Conservation (phyloP, 2,797 vertebrate genomes). For the Myoxocephalus aenaeus region DNA sequence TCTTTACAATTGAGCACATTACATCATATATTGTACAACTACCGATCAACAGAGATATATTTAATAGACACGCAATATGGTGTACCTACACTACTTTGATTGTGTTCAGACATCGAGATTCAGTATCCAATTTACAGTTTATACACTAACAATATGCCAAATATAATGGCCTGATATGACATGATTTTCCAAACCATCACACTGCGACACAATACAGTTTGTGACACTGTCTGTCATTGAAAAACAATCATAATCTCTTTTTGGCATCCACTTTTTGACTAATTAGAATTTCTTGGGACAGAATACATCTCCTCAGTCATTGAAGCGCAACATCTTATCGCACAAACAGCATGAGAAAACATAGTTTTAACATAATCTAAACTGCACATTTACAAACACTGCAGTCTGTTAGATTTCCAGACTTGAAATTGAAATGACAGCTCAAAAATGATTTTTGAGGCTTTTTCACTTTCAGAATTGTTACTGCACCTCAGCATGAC, state of each 20-base stretch:
- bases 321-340: slow-evolving; percentile 46
- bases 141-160: slow-evolving; percentile 62
- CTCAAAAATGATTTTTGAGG: slow-evolving; percentile 59
- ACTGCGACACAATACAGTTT: slow-evolving; percentile 44
- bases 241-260: slow-evolving; percentile 55
- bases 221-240: slow-evolving; percentile 38
- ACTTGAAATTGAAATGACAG: slow-evolving; percentile 68
- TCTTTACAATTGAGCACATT: slow-evolving; percentile 50
- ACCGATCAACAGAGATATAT: slow-evolving; percentile 43
- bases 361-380: slow-evolving; percentile 38
- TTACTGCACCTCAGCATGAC: slow-evolving; percentile 52
- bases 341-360: slow-evolving; percentile 57
- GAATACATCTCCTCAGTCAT: slow-evolving; percentile 27
- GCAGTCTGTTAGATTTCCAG: slow-evolving; percentile 59
- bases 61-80: slow-evolving; percentile 58
- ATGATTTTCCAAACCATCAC: slow-evolving; percentile 48
- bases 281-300: slow-evolving; percentile 22
- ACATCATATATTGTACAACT: slow-evolving; percentile 55
- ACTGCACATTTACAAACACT: slow-evolving; percentile 66
- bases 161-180: slow-evolving; percentile 49
- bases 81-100: slow-evolving; percentile 56
- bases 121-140: slow-evolving; percentile 65
- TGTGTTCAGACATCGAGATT: slow-evolving; percentile 61
- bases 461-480: slow-evolving; percentile 59
- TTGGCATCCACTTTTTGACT: slow-evolving; percentile 27